Percentiles rank a stretch among this genome's conserved stretches.
Conservation (phyloP, 2,797 vertebrate species). For the Lithobates pipiens region DNA sequence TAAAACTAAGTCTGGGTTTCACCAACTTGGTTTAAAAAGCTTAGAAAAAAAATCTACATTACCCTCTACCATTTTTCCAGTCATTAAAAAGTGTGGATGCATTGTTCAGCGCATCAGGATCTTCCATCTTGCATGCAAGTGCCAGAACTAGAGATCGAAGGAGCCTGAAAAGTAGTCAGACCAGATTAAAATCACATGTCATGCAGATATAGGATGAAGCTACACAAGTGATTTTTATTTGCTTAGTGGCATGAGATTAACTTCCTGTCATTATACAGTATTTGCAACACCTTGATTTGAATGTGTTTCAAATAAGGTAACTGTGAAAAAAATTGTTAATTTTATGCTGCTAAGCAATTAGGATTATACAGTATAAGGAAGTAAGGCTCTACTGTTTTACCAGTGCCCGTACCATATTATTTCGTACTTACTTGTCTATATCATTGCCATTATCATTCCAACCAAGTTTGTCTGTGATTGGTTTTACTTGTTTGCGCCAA, state of each 20-base stretch:
- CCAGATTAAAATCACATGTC: not conserved
- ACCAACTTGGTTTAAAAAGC: not conserved
- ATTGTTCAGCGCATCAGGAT: slow-evolving; percentile 70
- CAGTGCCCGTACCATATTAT: not conserved
- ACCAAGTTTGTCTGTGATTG: slow-evolving; percentile 70
- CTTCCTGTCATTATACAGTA: too few species aligned
- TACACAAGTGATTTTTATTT: too few species aligned
- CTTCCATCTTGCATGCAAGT: slow-evolving; percentile 86
- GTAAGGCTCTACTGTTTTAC: not conserved
- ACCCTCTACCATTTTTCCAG: slow-evolving; percentile 77
- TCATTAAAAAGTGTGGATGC: slow-evolving; percentile 78
- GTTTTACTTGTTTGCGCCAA: slow-evolving; percentile 79
- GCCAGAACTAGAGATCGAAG: slow-evolving; percentile 84
- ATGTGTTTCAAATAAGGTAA: too few species aligned
- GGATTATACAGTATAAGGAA: too few species aligned
- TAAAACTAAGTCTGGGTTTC: too few species aligned
- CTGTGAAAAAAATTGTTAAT: too few species aligned
- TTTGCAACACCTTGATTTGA: too few species aligned
- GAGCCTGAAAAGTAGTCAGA: slow-evolving; percentile 74
- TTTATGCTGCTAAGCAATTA: too few species aligned
- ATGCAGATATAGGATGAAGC: too few species aligned
- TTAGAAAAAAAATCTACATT: not conserved
- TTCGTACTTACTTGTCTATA: slow-evolving; percentile 76
- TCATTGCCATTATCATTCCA: slow-evolving; percentile 85
- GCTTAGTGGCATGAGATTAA: too few species aligned